Percentiles rank a stretch among this genome's conserved stretches.
Conservation (phyloP, 2,797 vertebrate species). For the Rhinophrynus dorsalis region DNA sequence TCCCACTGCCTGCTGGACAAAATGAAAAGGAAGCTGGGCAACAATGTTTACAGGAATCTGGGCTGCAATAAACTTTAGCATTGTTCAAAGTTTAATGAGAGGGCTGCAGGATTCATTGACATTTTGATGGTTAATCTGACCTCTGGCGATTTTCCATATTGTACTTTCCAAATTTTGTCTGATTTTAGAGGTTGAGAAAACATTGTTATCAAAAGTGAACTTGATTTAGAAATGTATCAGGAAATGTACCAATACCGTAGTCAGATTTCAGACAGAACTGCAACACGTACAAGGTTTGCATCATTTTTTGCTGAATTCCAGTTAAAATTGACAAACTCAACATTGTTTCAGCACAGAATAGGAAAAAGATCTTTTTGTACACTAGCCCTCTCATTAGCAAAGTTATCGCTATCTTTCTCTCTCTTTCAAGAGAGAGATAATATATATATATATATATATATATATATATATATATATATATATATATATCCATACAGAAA, state of each 20-base stretch:
- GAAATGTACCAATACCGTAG: background rate
- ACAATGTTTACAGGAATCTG: slow-evolving; percentile 1
- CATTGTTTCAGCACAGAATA: no score
- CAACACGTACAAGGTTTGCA: background rate
- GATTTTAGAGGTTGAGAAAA: background rate
- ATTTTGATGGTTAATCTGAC: background rate
- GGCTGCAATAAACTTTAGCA: background rate
- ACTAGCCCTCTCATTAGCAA: no score
- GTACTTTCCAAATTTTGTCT: background rate
- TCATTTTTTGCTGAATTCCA: background rate
- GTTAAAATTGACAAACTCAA: no score
- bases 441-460: no score
- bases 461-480: no score
- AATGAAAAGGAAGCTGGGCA: background rate
- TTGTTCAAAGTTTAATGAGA: background rate
- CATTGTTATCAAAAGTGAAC: slow-evolving; percentile 4
- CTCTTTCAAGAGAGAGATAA: no score
- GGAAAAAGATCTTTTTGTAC: no score
- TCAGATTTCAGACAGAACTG: no score
- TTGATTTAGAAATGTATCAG: slow-evolving; percentile 15
- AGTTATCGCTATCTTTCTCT: no score
- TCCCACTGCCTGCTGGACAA: background rate
- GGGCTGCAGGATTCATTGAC: background rate
- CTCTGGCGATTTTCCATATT: background rate
- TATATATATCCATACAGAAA: no score